Base-by-base conservation (phyloP, 2,888 invertebrate species). In the Spicauda simplicius region DNA sequence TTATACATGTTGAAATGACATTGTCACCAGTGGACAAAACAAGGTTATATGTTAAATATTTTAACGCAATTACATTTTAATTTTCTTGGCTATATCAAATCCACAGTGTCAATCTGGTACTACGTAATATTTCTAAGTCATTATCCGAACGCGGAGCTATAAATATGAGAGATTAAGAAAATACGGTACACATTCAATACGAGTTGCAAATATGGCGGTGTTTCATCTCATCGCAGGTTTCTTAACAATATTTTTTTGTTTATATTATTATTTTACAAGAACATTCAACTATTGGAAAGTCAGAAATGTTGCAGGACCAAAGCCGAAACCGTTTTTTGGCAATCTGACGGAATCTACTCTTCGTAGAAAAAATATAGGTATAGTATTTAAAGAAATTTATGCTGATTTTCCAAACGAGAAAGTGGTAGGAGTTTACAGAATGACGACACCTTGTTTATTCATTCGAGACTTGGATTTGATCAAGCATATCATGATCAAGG, bases 401-500 rank as follows among this genome's bases (percentile, higher is more conserved):
- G 54, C 80, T 0, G 64, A 71, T 3, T 87, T 72, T 61, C 81
- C 83, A 0, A 73, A 84, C 5, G 87, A 86, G 70, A 86, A 85
- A 74, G 74, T 85, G 0, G 80, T 88, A 0, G 88, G 88, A 0
- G 10, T 86, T 0, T 88, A 80, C 37, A 80, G 82, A 67, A 80
- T 84, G 77, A 82, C 81, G 0, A 77, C 77, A 5, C 87, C 86
- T 0, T 72, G 74, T 52, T 53, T 88, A 14, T 53, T 87, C 3
- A 68, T 89, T 14, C 74, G 82, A 16, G 88, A 89, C 69, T 73
- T 85, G 20, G 87, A 89, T 8, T 58, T 86, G 1, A 71, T 88
- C 7, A 87, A 86, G 72, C 74, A 82, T 2, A 70, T 88, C 0
- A 74, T 87, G 73, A 82, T 88, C 14, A 86, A 84, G 67, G 87